Evolutionary conservation across 2,113 vertebrate species (phyloP), one percentile per base, ranked within the genome.

Genomic region (Brachionichthys hirsutus): DNA sequence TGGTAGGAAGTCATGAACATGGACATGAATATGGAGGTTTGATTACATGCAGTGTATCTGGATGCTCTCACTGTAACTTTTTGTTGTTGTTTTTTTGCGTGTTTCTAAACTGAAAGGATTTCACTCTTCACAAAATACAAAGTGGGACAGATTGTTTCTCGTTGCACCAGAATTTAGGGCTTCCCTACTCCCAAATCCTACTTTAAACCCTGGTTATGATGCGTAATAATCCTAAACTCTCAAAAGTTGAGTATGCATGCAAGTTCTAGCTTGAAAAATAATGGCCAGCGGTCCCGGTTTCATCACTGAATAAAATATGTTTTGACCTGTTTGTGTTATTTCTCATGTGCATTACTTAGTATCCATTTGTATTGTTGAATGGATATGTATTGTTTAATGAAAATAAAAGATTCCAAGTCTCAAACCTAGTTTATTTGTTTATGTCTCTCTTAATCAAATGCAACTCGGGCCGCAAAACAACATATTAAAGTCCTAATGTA

Each of bases 1-100:
- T 99, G 97, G 97, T 99, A 92, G 93, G 8, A 38, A 18, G n/a
- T 38, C 13, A 69, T 18, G 4, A 41, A 42, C 63, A 60, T 3
- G 9, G 55, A 63, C 53, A 10, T 34, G 18, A 41, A 47, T 36
- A 35, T n/a, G 10, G 13, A 54, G 3, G 14, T 19, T 13, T 12
- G 6, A 12, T 20, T 3, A 48, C 49, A 34, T 36, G n/a, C 2
- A 14, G 13, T 0, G 1, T 1, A 0, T 35, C 18, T 46, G 42
- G 48, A 52, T 69, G 2, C 17, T 16, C 44, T n/a, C 9, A 13
- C 10, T 11, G 9, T 51, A 36, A 36, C 12, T 30, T 40, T 47
- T 57, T 50, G n/a, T n/a, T n/a, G n/a, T n/a, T n/a, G n/a, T n/a
- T 54, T 19, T 35, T 6, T 15, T 10, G 30, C 0, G 1, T 44